These are phyloP conservation scores for Hassar affinis DNA, from an alignment of 2,113 vertebrate genomes.

Conservation along the genomic window DNA sequence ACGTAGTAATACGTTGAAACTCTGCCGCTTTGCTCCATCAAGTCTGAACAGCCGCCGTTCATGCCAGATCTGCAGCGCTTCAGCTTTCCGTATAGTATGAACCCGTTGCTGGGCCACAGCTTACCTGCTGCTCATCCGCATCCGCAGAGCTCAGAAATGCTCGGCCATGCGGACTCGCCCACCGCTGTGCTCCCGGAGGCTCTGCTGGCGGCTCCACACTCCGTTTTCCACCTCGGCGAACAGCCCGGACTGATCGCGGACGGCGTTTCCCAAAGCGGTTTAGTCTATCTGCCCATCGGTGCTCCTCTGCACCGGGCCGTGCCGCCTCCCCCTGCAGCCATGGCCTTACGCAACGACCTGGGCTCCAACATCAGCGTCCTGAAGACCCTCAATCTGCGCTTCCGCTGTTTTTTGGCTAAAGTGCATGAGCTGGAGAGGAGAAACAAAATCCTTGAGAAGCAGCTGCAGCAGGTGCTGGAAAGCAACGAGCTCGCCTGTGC, in stretches of 20 bases:
- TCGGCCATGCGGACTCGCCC: slow-evolving; percentile 74
- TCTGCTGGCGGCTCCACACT: slow-evolving; percentile 63
- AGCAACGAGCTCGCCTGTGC: slow-evolving; percentile 66
- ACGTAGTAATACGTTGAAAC: not conserved
- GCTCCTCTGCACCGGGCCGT: slow-evolving; percentile 55
- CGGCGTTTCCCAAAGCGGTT: slow-evolving; percentile 52
- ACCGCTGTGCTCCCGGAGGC: slow-evolving; percentile 68
- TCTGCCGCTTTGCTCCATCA: slow-evolving; percentile 42
- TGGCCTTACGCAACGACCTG: slow-evolving; percentile 93
- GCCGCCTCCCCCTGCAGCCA: slow-evolving; percentile 81
- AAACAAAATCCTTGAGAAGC: slow-evolving; percentile 91
- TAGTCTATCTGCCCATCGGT: slow-evolving; percentile 48
- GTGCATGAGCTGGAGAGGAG: slow-evolving; percentile 93
- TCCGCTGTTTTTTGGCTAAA: slow-evolving; percentile 94
- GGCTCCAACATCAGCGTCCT: slow-evolving; percentile 96
- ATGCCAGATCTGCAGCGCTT: slow-evolving; percentile 81
- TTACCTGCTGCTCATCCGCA: slow-evolving; percentile 74
- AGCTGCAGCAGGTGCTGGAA: slow-evolving; percentile 88
- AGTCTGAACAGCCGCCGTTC: slow-evolving; percentile 64
- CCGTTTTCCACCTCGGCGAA: slow-evolving; percentile 63
- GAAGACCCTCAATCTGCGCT: slow-evolving; percentile 92
- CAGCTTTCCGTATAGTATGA: slow-evolving; percentile 83
- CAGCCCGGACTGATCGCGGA: slow-evolving; percentile 58
- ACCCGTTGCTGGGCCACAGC: slow-evolving; percentile 84
- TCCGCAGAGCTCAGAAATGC: slow-evolving; percentile 69